Base-by-base conservation (phyloP, 2,113 vertebrate genomes). In the Elachura formosa region DNA sequence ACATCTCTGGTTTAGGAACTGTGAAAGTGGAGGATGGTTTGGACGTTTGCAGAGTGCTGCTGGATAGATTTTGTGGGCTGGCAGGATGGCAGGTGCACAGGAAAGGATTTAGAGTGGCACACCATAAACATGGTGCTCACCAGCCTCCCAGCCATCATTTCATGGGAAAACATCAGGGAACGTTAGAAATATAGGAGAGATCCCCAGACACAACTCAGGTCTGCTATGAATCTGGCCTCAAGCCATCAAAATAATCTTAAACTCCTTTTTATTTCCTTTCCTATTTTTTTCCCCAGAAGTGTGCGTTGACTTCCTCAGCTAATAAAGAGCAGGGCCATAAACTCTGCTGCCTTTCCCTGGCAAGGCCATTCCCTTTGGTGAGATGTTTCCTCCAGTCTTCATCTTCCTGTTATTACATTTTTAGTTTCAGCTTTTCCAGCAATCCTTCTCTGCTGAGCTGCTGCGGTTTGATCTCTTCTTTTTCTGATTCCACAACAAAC, bases 401-500 rank as follows among this genome's bases (percentile, higher is more conserved):
- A 84, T 93, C 83, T 92, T 83, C 76, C 72, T 0, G 1, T 96
- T 97, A 95, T 88, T 94, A 84, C 87, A 56, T 86, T 96, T 91
- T 92, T 64, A 88, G 90, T 94, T 96, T 88, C 87, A 95, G 88
- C 94, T 88, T 93, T 92, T 86, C 90, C 68, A 96, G 93, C 92
- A 93, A 36, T 93, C 94, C 92, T 93, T 96, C 82, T 77, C 79
- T 84, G 87, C 79, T 86, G 79, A 84, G 83, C 78, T 75, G 38
- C 46, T 26, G 78, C 2, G 1, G 81, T 87, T 92, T 95, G 84
- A 95, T 91, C 78, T 87, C 81, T 95, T 90, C 54, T 87, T 91
- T 85, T 91, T 91, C 93, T 93, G 85, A 95, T 93, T 95, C 87
- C 87, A 94, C 81, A 93, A 92, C 94, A 96, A 96, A 92, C 82